phyloP scores from a whole-genome alignment of 2,888 invertebrate species.

The Orchesella flavescens region DNA sequence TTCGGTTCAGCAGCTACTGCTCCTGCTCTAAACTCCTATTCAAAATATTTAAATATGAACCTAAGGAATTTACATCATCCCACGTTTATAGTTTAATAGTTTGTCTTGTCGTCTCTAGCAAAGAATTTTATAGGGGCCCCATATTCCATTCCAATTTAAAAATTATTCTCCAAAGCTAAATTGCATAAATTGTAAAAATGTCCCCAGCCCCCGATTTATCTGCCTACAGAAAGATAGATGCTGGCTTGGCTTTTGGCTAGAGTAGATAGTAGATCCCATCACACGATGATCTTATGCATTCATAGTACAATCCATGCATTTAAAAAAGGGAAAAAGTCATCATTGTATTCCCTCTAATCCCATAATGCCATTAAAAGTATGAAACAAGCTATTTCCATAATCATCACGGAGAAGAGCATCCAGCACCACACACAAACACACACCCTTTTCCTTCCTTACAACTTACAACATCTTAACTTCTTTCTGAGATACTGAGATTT shows the following conservation, averaged over 20 bases:
- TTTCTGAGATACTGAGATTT: conserved; percentile 1
- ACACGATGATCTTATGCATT: conserved; percentile 12
- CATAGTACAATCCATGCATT: conserved; percentile 52
- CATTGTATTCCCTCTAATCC: conserved; percentile 58
- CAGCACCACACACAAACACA: neutral
- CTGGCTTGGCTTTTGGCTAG: neutral
- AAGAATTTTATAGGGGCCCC: neutral
- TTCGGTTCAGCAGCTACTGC: neutral
- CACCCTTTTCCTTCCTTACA: conserved; percentile 2
- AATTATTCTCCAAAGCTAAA: neutral
- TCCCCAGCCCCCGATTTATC: conserved; percentile 6
- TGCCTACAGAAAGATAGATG: neutral
- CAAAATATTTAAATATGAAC: no score
- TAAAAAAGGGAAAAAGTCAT: conserved; percentile 47
- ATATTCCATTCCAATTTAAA: neutral
- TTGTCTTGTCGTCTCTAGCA: no score
- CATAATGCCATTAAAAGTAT: conserved; percentile 61
- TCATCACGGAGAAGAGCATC: conserved; percentile 54
- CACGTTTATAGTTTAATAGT: no score
- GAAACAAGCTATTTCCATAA: conserved; percentile 61
- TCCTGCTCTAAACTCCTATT: no score
- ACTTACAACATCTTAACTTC: no score
- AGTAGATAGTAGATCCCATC: no score
- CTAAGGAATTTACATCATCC: no score
- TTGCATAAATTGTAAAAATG: conserved; percentile 37